Conservation (phyloP, 2,113 vertebrate genomes). For the Burhinus bistriatus region DNA sequence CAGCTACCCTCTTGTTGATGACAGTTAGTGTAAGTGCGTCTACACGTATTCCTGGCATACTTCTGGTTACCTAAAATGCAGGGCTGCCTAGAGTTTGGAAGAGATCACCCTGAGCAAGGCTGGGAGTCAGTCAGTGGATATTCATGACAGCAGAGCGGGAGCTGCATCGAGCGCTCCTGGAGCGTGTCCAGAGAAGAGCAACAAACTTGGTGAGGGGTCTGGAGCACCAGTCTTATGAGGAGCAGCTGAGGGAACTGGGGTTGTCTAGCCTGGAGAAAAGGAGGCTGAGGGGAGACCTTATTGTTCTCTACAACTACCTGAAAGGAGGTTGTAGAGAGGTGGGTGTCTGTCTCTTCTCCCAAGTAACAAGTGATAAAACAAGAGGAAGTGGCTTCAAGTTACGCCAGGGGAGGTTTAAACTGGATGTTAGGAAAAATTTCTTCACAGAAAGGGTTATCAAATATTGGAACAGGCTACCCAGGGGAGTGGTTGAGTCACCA, state of each 20-base stretch:
- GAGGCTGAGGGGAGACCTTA: background rate
- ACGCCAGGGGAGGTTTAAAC: background rate
- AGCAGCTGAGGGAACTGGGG: background rate
- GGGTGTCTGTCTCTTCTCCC: background rate
- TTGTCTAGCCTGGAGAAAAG: background rate
- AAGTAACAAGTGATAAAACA: background rate
- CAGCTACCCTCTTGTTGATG: background rate
- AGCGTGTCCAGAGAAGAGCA: background rate
- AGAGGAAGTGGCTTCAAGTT: background rate
- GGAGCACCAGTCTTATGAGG: background rate
- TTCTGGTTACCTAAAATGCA: background rate
- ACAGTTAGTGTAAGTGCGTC: background rate
- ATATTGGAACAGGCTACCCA: background rate
- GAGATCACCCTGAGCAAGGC: background rate
- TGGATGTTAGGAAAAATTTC: background rate
- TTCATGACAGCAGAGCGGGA: background rate
- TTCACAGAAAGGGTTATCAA: background rate
- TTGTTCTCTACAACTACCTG: background rate
- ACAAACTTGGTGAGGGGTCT: background rate
- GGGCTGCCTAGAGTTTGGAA: background rate
- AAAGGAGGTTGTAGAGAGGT: background rate
- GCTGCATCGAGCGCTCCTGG: background rate
- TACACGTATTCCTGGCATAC: background rate
- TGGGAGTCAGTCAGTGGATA: background rate
- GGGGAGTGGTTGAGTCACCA: background rate